A percentile compares a stretch with the other conserved stretches of the same genome.
Conservation (phyloP, 2,888 invertebrate genomes). For the Callimorpha dominula region DNA sequence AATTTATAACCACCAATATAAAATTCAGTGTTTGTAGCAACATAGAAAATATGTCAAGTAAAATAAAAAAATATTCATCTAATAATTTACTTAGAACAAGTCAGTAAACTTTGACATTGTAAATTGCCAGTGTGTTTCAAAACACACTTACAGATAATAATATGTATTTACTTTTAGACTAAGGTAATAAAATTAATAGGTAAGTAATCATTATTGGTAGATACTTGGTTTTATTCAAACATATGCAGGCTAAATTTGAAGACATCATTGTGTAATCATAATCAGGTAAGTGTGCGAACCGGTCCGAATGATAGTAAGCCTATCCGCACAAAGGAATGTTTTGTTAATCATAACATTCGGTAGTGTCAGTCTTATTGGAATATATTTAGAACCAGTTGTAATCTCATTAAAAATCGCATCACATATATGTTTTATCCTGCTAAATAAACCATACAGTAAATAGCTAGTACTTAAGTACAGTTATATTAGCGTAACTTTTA, state of each 20-base stretch:
- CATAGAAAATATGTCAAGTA: neutral
- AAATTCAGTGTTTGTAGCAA: neutral
- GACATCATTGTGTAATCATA: slow-evolving; percentile 15
- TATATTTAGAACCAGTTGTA: slow-evolving; percentile 41
- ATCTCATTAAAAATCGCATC: slow-evolving; percentile 54
- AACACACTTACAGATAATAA: neutral
- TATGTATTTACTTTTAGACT: neutral
- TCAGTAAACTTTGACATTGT: neutral
- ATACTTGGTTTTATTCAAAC: neutral
- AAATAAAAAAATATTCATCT: neutral
- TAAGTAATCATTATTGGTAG: too few relatives aligned
- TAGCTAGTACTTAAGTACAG: slow-evolving; percentile 60
- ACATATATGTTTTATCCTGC: slow-evolving; percentile 43
- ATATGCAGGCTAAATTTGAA: neutral
- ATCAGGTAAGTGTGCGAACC: slow-evolving; percentile 45
- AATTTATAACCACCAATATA: neutral
- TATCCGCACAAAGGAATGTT: slow-evolving; percentile 47
- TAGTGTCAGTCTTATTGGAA: slow-evolving; percentile 54
- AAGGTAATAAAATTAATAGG: too few relatives aligned
- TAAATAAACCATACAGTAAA: slow-evolving; percentile 57
- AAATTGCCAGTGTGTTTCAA: neutral
- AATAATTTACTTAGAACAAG: neutral
- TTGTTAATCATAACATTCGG: slow-evolving; percentile 46
- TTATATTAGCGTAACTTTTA: slow-evolving; percentile 74
- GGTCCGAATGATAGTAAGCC: slow-evolving; percentile 47